phyloP scores from a whole-genome alignment of 2,797 vertebrate genomes.

The Brachyrhaphis roseni region DNA sequence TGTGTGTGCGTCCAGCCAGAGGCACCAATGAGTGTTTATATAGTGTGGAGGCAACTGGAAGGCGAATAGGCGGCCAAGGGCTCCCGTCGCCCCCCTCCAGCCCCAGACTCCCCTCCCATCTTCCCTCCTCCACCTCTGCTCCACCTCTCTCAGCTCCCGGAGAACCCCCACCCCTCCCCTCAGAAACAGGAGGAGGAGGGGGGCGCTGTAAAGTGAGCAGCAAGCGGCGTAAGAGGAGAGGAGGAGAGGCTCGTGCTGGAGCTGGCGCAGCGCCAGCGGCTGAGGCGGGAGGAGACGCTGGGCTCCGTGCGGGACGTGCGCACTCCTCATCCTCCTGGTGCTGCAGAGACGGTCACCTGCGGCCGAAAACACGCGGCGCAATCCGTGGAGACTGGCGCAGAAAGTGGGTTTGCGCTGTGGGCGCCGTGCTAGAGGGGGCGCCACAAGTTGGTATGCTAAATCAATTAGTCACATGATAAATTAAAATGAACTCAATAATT shows the following conservation, averaged over 20 bases:
- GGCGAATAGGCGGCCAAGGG: conserved; percentile 82
- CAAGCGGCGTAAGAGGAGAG: conserved; percentile 70
- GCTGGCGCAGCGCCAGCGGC: conserved; percentile 74
- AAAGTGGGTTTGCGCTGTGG: too few species aligned
- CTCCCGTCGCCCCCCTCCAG: conserved; percentile 71
- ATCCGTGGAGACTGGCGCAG: neutral
- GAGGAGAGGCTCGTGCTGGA: conserved; percentile 86
- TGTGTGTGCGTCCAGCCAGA: conserved; percentile 73
- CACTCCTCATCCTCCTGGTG: conserved; percentile 3
- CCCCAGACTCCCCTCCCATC: conserved; percentile 63
- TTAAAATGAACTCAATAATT: too few species aligned
- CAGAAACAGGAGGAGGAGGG: conserved; percentile 27
- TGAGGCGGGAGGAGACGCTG: conserved; percentile 11
- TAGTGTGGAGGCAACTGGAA: conserved; percentile 91
- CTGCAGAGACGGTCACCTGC: conserved; percentile 65
- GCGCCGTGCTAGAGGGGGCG: too few species aligned
- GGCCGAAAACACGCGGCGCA: conserved; percentile 6
- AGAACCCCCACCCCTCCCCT: conserved; percentile 38
- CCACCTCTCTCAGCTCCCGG: conserved; percentile 74
- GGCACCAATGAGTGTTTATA: conserved; percentile 92
- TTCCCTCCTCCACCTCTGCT: conserved; percentile 48
- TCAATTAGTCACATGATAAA: too few species aligned
- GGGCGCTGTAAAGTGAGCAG: conserved; percentile 83
- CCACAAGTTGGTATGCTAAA: too few species aligned
- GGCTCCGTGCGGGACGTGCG: conserved; percentile 58